Evolutionary conservation across 2,797 vertebrate genomes (phyloP).

Genomic region (Coregonus sp.): DNA sequence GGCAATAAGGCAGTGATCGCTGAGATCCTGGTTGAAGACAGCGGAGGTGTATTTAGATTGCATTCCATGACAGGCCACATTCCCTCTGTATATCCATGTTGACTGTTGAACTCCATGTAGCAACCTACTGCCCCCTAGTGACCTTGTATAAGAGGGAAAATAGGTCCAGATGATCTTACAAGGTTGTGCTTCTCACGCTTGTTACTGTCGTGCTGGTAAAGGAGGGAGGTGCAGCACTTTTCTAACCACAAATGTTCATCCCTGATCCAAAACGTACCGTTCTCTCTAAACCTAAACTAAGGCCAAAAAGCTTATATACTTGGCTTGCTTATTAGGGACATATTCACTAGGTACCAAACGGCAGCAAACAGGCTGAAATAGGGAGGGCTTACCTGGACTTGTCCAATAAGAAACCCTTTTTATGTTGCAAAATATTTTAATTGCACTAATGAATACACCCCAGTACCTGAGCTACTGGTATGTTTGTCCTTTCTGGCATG

Average conservation of each 20-base stretch:
- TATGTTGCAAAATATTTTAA: too few species aligned
- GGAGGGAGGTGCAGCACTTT: too few species aligned
- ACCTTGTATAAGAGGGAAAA: not conserved
- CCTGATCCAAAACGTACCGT: too few species aligned
- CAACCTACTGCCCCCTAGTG: slow-evolving; percentile 5
- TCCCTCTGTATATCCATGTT: not conserved
- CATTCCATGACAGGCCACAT: not conserved
- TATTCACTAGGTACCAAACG: not conserved
- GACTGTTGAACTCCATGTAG: not conserved
- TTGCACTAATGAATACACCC: not conserved
- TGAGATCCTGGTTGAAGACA: too few species aligned
- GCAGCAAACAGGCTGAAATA: not conserved
- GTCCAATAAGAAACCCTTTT: too few species aligned
- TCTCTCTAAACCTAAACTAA: too few species aligned
- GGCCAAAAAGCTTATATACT: too few species aligned
- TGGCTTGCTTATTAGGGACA: not conserved
- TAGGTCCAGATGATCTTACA: not conserved
- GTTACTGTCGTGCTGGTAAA: not conserved
- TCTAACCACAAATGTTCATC: too few species aligned
- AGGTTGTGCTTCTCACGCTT: not conserved
- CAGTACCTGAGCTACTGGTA: not conserved
- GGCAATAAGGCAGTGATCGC: too few species aligned
- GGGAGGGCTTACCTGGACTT: too few species aligned
- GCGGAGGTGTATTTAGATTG: not conserved
- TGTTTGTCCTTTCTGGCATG: not conserved